Conservation (phyloP, 2,888 invertebrate species). For the Ichneumoninae sp. region DNA sequence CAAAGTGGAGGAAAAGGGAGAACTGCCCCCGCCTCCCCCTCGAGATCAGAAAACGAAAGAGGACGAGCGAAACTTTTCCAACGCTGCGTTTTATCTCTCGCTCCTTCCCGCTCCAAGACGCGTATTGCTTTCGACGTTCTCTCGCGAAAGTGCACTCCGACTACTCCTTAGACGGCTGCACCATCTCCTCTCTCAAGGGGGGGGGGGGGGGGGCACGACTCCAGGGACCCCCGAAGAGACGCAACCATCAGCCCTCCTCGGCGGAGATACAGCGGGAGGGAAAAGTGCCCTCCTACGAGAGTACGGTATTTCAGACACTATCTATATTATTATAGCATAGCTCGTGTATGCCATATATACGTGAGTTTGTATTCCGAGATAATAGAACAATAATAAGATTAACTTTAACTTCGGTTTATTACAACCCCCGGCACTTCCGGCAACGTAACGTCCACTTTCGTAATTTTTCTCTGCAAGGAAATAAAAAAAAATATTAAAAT, state of each 20-base stretch:
- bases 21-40: background rate
- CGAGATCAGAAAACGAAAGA: constrained; percentile 42
- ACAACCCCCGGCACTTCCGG: background rate
- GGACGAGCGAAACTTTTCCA: constrained; percentile 52
- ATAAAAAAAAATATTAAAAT: no score
- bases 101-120: constrained; percentile 46
- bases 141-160: constrained; percentile 70
- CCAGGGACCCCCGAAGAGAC: constrained; percentile 28
- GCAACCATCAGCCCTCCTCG: background rate
- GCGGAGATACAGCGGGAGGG: constrained; percentile 1
- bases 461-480: no score
- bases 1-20: constrained; percentile 12
- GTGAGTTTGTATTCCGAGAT: background rate
- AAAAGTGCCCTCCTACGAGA: constrained; percentile 20
- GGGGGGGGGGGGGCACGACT: constrained; percentile 28
- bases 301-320: constrained; percentile 20
- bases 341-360: constrained; percentile 1
- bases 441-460: no score
- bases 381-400: constrained; percentile 49
- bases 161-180: constrained; percentile 62
- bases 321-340: constrained; percentile 12
- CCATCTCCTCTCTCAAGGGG: constrained; percentile 49
- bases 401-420: constrained; percentile 27
- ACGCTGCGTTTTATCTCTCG: constrained; percentile 51
- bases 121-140: constrained; percentile 69